Evolutionary conservation across 2,797 vertebrate genomes (phyloP).

Genomic region (Chaetophractus vellerosus): DNA sequence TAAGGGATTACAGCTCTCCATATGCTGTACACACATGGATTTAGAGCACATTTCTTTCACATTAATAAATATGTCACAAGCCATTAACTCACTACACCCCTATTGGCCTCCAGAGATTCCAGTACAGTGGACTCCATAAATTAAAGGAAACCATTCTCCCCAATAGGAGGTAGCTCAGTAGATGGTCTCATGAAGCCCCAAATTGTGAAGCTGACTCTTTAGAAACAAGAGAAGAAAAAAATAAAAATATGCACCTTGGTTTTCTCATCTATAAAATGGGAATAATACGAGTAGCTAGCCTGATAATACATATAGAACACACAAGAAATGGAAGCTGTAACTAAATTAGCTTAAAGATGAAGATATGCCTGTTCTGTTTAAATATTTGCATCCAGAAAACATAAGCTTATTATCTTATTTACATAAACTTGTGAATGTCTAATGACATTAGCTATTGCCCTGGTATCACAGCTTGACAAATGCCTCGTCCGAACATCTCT

Average conservation of each 20-base stretch:
- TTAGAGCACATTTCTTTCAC: slow-evolving; percentile 4
- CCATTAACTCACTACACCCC: not conserved
- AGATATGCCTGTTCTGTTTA: slow-evolving; percentile 22
- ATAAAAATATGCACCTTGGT: not conserved
- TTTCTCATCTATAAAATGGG: slow-evolving; percentile 32
- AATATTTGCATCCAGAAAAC: slow-evolving; percentile 62
- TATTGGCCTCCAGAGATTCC: not conserved
- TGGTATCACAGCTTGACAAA: slow-evolving; percentile 27
- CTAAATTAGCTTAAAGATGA: slow-evolving; percentile 39
- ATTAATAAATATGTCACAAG: not conserved
- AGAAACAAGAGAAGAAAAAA: slow-evolving; percentile 57
- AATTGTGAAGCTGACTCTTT: not conserved
- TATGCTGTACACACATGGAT: slow-evolving; percentile 3
- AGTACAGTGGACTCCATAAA: not conserved
- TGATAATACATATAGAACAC: slow-evolving; percentile 5
- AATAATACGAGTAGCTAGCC: not conserved
- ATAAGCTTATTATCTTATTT: slow-evolving; percentile 44
- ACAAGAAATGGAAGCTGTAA: slow-evolving; percentile 4
- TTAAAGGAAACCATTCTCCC: not conserved
- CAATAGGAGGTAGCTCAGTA: not conserved
- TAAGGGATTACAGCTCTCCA: not conserved
- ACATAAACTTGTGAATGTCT: slow-evolving; percentile 57
- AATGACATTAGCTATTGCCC: not conserved
- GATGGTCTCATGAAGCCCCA: not conserved
- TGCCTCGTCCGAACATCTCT: slow-evolving; percentile 22